Conservation (phyloP, 2,888 invertebrate genomes). For the Pollenia labialis region DNA sequence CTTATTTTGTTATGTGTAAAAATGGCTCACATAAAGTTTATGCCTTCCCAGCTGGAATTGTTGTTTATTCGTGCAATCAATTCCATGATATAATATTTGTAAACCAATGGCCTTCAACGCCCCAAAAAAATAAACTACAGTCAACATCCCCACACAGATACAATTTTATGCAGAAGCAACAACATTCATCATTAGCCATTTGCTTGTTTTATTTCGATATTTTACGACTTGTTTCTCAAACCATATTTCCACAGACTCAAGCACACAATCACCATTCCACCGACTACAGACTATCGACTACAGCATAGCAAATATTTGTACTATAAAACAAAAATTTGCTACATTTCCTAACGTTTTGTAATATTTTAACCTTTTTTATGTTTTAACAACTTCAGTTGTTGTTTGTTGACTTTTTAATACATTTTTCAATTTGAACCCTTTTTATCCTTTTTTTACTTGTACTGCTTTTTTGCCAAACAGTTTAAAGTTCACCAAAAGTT, state of each 20-base stretch:
- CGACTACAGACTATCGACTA: neutral
- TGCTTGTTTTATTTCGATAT: conserved; percentile 58
- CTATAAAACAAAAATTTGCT: conserved; percentile 49
- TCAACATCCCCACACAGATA: neutral
- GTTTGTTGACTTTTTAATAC: conserved; percentile 59
- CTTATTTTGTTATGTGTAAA: conserved; percentile 53
- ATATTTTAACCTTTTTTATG: conserved; percentile 52
- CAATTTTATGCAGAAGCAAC: conserved; percentile 15
- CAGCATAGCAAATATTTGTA: conserved; percentile 9
- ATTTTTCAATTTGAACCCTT: conserved; percentile 53
- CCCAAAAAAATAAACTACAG: neutral
- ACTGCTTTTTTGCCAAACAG: conserved; percentile 4
- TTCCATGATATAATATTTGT: conserved; percentile 50
- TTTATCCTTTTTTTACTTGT: conserved; percentile 30
- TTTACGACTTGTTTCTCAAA: conserved; percentile 54
- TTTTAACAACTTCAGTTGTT: conserved; percentile 17
- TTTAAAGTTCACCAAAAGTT: conserved; percentile 63
- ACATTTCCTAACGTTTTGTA: conserved; percentile 51
- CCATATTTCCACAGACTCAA: conserved; percentile 30
- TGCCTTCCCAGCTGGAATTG: conserved; percentile 36
- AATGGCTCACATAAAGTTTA: conserved; percentile 41
- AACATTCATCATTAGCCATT: conserved; percentile 62
- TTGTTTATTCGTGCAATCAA: conserved; percentile 67
- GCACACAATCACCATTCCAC: neutral
- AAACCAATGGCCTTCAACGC: conserved; percentile 52